Conservation (phyloP, 2,888 invertebrate genomes). For the Caenorhabditis parvicauda region DNA sequence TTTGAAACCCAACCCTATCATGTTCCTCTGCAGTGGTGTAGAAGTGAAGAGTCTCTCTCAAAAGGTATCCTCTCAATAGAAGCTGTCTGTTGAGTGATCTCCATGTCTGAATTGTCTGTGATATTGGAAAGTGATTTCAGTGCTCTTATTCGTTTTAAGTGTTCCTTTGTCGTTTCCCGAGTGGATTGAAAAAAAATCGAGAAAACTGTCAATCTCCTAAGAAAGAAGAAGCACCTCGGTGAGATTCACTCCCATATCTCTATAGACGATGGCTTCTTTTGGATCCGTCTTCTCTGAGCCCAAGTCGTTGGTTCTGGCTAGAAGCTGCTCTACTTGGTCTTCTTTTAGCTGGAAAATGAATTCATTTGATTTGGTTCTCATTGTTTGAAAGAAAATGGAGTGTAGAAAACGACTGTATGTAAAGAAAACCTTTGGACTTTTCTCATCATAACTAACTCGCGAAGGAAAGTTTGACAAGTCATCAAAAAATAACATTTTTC, state of each 20-base stretch:
- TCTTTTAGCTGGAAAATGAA: slow-evolving; percentile 74
- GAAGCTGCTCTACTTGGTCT: slow-evolving; percentile 82
- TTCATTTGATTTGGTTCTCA: background rate
- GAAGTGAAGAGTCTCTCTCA: slow-evolving; percentile 78
- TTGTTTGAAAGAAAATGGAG: no score
- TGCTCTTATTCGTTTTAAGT: no score
- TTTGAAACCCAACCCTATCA: slow-evolving; percentile 66
- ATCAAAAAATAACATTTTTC: no score
- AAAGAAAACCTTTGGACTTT: no score
- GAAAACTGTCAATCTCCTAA: no score
- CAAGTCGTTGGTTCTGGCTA: slow-evolving; percentile 81
- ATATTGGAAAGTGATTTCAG: no score
- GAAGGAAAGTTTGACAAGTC: background rate
- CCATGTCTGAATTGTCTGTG: slow-evolving; percentile 73
- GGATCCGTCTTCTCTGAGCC: slow-evolving; percentile 72
- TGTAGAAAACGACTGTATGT: no score
- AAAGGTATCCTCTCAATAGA: slow-evolving; percentile 75
- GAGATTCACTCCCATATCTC: slow-evolving; percentile 38
- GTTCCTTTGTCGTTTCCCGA: no score
- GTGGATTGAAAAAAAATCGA: slow-evolving; percentile 4
- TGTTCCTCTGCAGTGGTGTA: slow-evolving; percentile 68
- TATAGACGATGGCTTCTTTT: slow-evolving; percentile 49
- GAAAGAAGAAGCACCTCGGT: no score
- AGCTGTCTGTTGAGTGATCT: slow-evolving; percentile 78
- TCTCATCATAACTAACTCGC: background rate